These are phyloP conservation scores for Ichneumoninae sp. DNA, from an alignment of 2,888 invertebrate species.

Conservation along the genomic window DNA sequence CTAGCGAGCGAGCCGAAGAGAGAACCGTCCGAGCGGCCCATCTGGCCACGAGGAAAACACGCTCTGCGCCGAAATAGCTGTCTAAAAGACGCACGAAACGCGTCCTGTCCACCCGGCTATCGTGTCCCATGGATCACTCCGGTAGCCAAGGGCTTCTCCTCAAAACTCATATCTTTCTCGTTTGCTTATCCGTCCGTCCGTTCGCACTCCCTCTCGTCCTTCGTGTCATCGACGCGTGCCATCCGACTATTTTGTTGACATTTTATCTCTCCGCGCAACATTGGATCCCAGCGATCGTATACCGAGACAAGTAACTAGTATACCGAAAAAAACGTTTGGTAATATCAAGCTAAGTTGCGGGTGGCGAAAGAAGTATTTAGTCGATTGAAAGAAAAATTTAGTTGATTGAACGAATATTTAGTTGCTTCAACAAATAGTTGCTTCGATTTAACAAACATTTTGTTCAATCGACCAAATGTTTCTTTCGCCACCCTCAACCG, in stretches of 20 bases:
- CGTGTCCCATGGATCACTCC: conserved; percentile 28
- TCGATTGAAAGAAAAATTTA: no score
- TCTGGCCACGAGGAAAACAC: conserved; percentile 73
- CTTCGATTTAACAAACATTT: no score
- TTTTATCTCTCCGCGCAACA: neutral
- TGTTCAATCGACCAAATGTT: no score
- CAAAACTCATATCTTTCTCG: conserved; percentile 33
- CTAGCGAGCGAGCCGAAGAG: conserved; percentile 47
- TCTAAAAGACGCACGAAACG: conserved; percentile 42
- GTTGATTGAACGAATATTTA: no score
- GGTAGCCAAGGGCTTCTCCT: neutral
- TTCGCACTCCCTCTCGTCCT: conserved; percentile 14
- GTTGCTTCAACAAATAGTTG: no score
- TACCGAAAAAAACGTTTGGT: no score
- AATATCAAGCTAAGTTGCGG: no score
- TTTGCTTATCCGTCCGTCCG: neutral
- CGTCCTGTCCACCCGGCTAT: conserved; percentile 40
- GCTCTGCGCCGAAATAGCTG: conserved; percentile 50
- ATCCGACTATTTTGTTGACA: neutral
- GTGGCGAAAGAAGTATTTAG: no score
- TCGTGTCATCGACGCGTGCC: conserved; percentile 50
- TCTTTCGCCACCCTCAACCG: no score
- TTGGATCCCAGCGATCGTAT: neutral
- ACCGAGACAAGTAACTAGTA: no score
- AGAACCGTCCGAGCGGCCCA: conserved; percentile 75